phyloP scores from a whole-genome alignment of 2,888 invertebrate genomes.

The Cosmorhoe ocellata region DNA sequence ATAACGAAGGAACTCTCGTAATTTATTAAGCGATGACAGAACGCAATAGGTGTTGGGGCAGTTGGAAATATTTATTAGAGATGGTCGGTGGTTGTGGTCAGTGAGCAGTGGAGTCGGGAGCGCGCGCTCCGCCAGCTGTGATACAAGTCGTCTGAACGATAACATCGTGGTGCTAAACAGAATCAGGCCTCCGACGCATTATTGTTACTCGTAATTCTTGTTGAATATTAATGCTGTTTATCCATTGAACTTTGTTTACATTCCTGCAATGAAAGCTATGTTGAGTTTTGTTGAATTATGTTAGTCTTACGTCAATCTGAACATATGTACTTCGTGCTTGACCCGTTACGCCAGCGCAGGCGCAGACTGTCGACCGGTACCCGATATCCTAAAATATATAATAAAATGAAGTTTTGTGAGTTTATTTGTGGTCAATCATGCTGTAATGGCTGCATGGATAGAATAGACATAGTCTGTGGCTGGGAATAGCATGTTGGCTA shows the following conservation, averaged over 20 bases:
- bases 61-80: constrained; percentile 20
- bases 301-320: constrained; percentile 68
- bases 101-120: constrained; percentile 19
- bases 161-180: constrained; percentile 72
- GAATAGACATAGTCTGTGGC: too few relatives aligned
- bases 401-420: too few relatives aligned
- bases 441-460: too few relatives aligned
- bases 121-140: constrained; percentile 29
- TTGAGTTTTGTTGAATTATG: constrained; percentile 73
- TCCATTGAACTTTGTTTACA: constrained; percentile 77
- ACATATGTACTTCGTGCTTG: constrained; percentile 35
- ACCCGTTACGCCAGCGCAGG: constrained; percentile 26
- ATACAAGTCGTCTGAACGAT: constrained; percentile 27
- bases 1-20: background rate
- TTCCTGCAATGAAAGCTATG: constrained; percentile 77
- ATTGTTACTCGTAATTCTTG: constrained; percentile 74
- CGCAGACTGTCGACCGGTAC: constrained; percentile 36
- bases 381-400: too few relatives aligned
- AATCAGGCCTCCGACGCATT: constrained; percentile 67
- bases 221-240: constrained; percentile 70
- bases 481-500: too few relatives aligned
- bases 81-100: constrained; percentile 23
- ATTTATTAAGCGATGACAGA: constrained; percentile 21
- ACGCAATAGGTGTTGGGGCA: constrained; percentile 23
- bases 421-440: too few relatives aligned